Conservation (phyloP, 2,797 vertebrate genomes). For the Eremophila alpestris region DNA sequence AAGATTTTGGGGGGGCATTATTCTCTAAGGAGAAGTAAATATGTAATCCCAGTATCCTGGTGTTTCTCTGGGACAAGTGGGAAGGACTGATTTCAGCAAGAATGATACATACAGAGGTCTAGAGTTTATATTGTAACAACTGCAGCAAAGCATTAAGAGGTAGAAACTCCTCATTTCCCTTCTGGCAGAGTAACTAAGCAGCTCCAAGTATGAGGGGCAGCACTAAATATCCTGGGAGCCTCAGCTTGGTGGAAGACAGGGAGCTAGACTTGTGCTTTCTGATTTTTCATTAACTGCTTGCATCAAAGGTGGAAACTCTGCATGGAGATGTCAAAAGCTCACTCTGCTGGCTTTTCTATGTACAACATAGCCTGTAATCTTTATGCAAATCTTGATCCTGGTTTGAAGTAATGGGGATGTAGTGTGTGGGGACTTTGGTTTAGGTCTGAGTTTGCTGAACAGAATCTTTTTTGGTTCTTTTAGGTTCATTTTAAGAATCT, state of each 20-base stretch:
- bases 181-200: background rate
- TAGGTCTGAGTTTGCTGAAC: background rate
- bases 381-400: background rate
- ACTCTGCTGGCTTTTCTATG: background rate
- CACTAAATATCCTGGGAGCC: background rate
- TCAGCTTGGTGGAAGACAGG: background rate
- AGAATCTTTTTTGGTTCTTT: background rate
- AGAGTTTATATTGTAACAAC: fast-evolving
- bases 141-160: background rate
- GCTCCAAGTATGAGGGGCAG: background rate
- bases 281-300: background rate
- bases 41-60: background rate
- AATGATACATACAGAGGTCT: background rate
- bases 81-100: background rate
- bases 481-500: constrained; percentile 94
- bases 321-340: background rate
- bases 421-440: background rate
- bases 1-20: background rate
- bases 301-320: background rate
- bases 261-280: background rate
- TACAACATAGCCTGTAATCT: background rate
- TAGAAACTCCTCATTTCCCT: background rate
- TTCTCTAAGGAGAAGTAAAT: background rate
- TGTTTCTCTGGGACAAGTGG: background rate
- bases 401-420: background rate